Conservation (phyloP, 2,797 vertebrate species). For the Fistularia tabacaria region DNA sequence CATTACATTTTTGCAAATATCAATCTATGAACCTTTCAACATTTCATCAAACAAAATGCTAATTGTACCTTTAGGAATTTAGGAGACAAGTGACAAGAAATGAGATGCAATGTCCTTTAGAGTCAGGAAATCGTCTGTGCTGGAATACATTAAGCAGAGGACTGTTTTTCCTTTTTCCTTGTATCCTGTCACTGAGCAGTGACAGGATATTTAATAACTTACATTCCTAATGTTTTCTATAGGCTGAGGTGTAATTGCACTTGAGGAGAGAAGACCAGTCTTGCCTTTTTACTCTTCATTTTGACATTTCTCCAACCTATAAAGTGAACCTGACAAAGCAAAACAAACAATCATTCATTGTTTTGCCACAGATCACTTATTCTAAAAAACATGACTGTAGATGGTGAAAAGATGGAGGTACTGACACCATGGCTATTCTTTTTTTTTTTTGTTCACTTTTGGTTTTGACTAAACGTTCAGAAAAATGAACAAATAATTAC, state of each 20-base stretch:
- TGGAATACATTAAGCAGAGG: slow-evolving; percentile 85
- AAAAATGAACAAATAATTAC: no score
- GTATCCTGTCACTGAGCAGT: slow-evolving; percentile 3
- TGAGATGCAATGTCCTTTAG: slow-evolving; percentile 99
- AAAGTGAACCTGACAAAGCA: no score
- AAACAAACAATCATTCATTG: no score
- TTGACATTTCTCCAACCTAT: not conserved
- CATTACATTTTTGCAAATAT: slow-evolving; percentile 97
- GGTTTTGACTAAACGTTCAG: no score
- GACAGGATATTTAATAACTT: slow-evolving; percentile 15
- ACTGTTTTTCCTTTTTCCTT: slow-evolving; percentile 7
- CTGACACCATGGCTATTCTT: no score
- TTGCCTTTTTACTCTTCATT: not conserved
- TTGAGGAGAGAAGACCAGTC: not conserved
- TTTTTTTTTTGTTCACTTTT: no score
- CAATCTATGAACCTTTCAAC: slow-evolving; percentile 99
- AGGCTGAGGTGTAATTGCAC: slow-evolving; percentile 9
- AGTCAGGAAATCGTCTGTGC: slow-evolving; percentile 90
- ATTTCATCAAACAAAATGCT: slow-evolving; percentile 99
- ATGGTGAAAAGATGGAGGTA: no score
- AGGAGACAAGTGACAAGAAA: slow-evolving; percentile 99
- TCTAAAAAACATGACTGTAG: no score
- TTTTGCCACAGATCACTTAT: no score
- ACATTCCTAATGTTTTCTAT: slow-evolving; percentile 1
- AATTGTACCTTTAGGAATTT: slow-evolving; percentile 99